phyloP scores from a whole-genome alignment of 2,113 vertebrate genomes.

The Sphyrna mokarran region DNA sequence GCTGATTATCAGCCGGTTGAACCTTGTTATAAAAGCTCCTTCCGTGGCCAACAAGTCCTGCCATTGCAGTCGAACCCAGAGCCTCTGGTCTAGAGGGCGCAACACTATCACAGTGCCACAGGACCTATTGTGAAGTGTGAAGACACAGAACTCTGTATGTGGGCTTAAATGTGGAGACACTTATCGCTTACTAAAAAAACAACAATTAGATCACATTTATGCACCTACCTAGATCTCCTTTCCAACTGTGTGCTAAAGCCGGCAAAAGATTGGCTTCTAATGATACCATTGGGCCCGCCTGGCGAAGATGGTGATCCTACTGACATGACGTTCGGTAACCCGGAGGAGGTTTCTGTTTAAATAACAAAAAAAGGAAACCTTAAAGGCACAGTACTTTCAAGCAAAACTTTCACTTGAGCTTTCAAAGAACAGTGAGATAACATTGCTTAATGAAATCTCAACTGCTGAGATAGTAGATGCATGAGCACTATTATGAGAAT shows the following conservation, averaged over 20 bases:
- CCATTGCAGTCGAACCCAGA: too few species aligned
- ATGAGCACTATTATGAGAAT: not conserved
- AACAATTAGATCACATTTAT: not conserved
- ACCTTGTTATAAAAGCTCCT: too few species aligned
- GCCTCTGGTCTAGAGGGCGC: too few species aligned
- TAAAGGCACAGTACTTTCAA: not conserved
- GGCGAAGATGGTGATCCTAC: conserved; percentile 82
- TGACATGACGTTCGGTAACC: conserved; percentile 86
- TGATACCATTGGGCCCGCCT: conserved; percentile 93
- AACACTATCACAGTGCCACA: too few species aligned
- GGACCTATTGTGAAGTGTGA: not conserved
- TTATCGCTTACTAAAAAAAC: not conserved
- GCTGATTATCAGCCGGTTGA: too few species aligned
- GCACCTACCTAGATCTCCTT: conserved; percentile 77
- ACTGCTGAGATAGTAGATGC: not conserved
- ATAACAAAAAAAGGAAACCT: conserved; percentile 38
- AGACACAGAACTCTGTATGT: not conserved
- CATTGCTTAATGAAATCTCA: not conserved
- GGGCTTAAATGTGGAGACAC: not conserved
- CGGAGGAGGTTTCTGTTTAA: conserved; percentile 73
- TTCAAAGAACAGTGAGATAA: not conserved
- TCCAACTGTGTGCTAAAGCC: conserved; percentile 95
- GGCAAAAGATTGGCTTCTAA: conserved; percentile 93
- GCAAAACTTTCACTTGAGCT: not conserved
- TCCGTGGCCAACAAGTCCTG: too few species aligned